Percentiles rank a stretch among this genome's conserved stretches.
phyloP scores from a whole-genome alignment of 2,888 invertebrate species.

The Griposia aprilina region DNA sequence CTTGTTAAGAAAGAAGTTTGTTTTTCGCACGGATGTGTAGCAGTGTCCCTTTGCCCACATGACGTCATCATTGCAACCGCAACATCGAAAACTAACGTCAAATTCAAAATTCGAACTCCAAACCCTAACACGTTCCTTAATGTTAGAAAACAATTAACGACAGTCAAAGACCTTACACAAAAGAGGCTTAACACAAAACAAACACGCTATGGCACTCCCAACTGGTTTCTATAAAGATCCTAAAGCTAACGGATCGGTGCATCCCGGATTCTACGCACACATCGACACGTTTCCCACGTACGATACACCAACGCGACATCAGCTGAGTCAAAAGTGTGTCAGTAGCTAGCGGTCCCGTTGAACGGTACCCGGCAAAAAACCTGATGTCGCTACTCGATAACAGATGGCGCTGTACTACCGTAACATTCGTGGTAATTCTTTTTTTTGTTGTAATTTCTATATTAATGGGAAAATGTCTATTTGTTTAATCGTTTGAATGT shows the following conservation, averaged over 20 bases:
- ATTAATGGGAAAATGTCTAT: conserved; percentile 34
- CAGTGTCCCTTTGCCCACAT: neutral
- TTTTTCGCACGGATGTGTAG: neutral
- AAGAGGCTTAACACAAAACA: conserved; percentile 64
- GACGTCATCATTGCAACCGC: neutral
- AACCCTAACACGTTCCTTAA: conserved; percentile 24
- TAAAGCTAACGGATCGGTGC: conserved; percentile 79
- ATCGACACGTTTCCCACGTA: conserved; percentile 70
- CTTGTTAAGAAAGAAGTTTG: no score
- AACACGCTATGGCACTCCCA: conserved; percentile 70
- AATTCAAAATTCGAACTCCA: conserved; percentile 35
- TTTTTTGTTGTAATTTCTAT: conserved; percentile 22
- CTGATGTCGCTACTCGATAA: conserved; percentile 78
- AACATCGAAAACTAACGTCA: conserved; percentile 26
- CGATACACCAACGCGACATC: conserved; percentile 75
- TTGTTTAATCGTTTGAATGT: conserved; percentile 43
- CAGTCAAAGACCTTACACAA: conserved; percentile 70
- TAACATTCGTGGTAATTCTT: conserved; percentile 29
- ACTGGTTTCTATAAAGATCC: conserved; percentile 74
- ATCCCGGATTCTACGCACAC: conserved; percentile 83
- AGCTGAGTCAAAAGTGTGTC: conserved; percentile 89
- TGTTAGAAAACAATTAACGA: conserved; percentile 57
- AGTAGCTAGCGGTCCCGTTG: conserved; percentile 82
- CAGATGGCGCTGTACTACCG: conserved; percentile 81
- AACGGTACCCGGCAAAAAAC: conserved; percentile 81